Base-by-base conservation (phyloP, 2,888 invertebrate species). In the Lycia hirtaria region DNA sequence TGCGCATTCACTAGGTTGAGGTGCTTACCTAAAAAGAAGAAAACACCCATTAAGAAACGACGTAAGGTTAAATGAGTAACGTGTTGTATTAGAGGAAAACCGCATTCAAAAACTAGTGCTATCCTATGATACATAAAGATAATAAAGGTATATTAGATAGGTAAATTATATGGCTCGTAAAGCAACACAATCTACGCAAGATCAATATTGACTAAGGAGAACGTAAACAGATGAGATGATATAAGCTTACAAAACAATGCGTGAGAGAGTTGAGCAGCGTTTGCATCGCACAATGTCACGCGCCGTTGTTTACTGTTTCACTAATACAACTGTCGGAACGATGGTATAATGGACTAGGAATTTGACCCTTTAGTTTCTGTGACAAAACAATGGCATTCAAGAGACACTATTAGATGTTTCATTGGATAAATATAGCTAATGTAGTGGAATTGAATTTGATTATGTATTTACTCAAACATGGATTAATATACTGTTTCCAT, bases 211-310 rank as follows among this genome's bases (percentile, higher is more conserved):
- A 58, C 53, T 35, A 44, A 66, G 62, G 66, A 59, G 56, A 62
- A 65, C 51, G 65, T 65, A 64, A 62, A 69, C 63, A 65, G 43
- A 65, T 59, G 60, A 65, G 43, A 65, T 59, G 60, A 69, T 57
- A 58, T 51, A 49, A 62, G 56, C 60, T 47, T 10, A 45, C 60
- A 62, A 51, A 53, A 57, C 61, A 55, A 30, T 19, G 19, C 24
- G 35, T 24, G n/a, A 19, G 17, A 28, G 6, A 12, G 12, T 6
- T 19, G 12, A 14, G n/a, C n/a, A 10, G 17, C 30, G 12, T 30
- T 30, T 43, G n/a, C 43, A 19, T n/a, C 20, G n/a, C 4, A 15
- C 15, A 20, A 38, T 45, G 51, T 51, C 37, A 32, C 43, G 37
- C 19, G 28, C 9, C 35, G 9, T 45, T 54, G 50, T 53, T 54